Conservation (phyloP, 2,797 vertebrate species). For the Hephaestus fuliginosus region DNA sequence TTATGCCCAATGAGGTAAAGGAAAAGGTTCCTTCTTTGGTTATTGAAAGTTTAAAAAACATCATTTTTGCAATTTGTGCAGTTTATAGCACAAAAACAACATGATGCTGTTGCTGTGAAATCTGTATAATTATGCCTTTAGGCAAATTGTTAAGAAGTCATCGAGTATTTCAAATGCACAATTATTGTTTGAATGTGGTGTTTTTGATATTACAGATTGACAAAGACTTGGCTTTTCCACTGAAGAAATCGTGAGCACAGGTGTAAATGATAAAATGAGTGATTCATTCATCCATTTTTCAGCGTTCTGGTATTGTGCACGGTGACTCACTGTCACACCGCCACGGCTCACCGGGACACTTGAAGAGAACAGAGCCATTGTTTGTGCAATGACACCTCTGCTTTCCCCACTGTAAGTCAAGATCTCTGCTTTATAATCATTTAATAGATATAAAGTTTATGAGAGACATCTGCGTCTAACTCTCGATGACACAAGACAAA, state of each 20-base stretch:
- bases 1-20: too few species aligned
- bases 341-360: not conserved
- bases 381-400: not conserved
- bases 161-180: not conserved
- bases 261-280: not conserved
- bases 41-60: not conserved
- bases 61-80: not conserved
- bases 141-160: not conserved
- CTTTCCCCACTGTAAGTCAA: not conserved
- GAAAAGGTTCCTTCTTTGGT: not conserved
- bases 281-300: not conserved
- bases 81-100: not conserved
- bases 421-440: not conserved
- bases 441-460: not conserved
- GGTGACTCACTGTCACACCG: not conserved
- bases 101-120: not conserved
- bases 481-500: conserved; percentile 1
- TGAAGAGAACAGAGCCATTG: not conserved
- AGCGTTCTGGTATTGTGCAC: not conserved
- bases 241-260: not conserved
- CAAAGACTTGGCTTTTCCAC: too few species aligned
- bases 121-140: not conserved
- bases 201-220: not conserved
- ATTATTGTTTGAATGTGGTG: not conserved
- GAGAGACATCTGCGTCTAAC: not conserved